Base-by-base conservation (phyloP, 2,888 invertebrate genomes). In the Euclidia mi region DNA sequence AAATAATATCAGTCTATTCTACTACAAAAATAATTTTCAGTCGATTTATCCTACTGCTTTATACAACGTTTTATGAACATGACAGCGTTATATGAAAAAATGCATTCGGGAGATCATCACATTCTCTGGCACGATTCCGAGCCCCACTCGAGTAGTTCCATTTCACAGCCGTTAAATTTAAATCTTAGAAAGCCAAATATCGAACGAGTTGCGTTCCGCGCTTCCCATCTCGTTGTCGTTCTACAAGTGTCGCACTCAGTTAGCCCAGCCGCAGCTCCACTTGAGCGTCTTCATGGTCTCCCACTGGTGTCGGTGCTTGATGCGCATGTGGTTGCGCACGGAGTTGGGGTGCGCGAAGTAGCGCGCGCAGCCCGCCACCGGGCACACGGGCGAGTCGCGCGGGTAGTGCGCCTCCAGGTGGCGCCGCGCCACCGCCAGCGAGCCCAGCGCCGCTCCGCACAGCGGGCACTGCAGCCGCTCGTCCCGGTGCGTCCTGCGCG, bases 391-490 rank as follows among this genome's bases (percentile, higher is more conserved):
- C 86, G 97, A 97, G 93, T 97, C 98, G 79, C 97, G 96, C 62
- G 98, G 98, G 95, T 98, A 97, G 94, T 98, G 97, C 73, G 96
- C 95, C 85, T 96, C 97, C 79, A 98, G 95, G 91, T 98, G 98
- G 47, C 96, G 95, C 59, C 97, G 96, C 88, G 96, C 96, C 69
- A 91, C 91, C 81, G 95, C 96, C 88, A 96, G 95, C 71, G 96
- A 96, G 73, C 95, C 95, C 87, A 97, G 94, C 65, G 95, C 95
- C 72, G 95, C 94, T 77, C 95, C 95, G 92, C 98, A 98, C 83
- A 97, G 95, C 68, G 97, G 97, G 85, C 98, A 97, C 88, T 95
- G 90, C 81, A 95, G 85, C 73, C 76, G 64, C 61, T 69, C 72
- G 18, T 59, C 44, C 17, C 20, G n/a, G 28, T 29, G 47, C 56